These are phyloP conservation scores for Trinorchestia longiramus DNA, from an alignment of 1,140 invertebrate species.

Conservation along the genomic window DNA sequence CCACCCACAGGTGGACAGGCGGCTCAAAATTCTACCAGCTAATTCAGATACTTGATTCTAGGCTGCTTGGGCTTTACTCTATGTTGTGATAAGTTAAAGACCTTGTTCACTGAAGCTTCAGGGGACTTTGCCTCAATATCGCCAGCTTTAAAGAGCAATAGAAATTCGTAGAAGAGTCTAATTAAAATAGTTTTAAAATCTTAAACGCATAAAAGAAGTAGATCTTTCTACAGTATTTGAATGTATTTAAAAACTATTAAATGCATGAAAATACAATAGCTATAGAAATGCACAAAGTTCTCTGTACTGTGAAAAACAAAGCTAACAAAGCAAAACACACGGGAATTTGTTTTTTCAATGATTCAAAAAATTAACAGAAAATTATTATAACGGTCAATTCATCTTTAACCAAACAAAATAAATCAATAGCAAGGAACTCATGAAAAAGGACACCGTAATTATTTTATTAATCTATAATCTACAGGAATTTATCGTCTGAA, in stretches of 20 bases:
- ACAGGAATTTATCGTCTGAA: too few relatives aligned
- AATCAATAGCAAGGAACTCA: too few relatives aligned
- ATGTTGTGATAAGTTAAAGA: not conserved
- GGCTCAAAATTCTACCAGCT: not conserved
- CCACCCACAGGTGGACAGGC: slow-evolving; percentile 6
- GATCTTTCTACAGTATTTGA: not conserved
- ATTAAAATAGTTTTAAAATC: not conserved
- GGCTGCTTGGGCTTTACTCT: not conserved
- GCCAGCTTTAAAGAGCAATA: not conserved
- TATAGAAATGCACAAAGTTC: not conserved
- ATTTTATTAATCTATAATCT: too few relatives aligned
- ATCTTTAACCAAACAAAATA: too few relatives aligned
- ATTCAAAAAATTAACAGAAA: too few relatives aligned
- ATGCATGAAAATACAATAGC: not conserved
- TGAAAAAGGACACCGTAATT: too few relatives aligned
- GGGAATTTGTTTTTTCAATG: too few relatives aligned
- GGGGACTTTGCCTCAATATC: not conserved
- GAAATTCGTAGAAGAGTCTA: not conserved
- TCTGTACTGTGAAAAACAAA: too few relatives aligned
- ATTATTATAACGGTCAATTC: too few relatives aligned
- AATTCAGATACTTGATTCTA: not conserved
- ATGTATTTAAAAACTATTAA: not conserved
- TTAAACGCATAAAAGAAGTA: not conserved
- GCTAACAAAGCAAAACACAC: too few relatives aligned
- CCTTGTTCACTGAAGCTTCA: not conserved